These are phyloP conservation scores for Branchinecta lynchi DNA, from an alignment of 1,140 invertebrate genomes.

Conservation along the genomic window DNA sequence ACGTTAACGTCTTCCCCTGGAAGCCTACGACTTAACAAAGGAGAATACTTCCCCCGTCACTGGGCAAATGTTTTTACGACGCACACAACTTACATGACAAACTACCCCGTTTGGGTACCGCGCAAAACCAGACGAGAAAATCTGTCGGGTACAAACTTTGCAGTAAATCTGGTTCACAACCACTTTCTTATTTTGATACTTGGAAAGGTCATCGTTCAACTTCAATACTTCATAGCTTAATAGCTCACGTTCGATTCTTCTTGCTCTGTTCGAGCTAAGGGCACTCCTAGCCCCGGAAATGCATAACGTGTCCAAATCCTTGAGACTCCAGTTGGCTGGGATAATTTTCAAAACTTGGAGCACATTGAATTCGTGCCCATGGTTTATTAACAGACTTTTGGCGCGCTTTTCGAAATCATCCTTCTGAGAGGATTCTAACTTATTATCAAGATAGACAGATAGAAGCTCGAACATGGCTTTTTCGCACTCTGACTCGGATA, in stretches of 20 bases:
- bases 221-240: not conserved
- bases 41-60: constrained; percentile 2
- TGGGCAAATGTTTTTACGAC: not conserved
- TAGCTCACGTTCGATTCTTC: not conserved
- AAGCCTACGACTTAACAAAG: not conserved
- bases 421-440: not conserved
- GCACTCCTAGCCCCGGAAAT: not conserved
- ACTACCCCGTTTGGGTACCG: not conserved
- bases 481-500: not conserved
- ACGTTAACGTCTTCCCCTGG: no score
- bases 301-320: not conserved
- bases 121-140: not conserved
- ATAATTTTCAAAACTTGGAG: not conserved
- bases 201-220: not conserved
- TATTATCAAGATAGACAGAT: not conserved
- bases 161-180: not conserved
- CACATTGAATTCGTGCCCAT: not conserved
- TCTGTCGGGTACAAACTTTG: not conserved
- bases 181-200: not conserved
- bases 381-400: not conserved
- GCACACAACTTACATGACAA: not conserved
- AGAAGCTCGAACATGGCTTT: not conserved
- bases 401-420: not conserved
- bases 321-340: not conserved
- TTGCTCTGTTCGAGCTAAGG: not conserved